These are phyloP conservation scores for Hyposoter didymator DNA, from an alignment of 2,888 invertebrate species.

Conservation along the genomic window DNA sequence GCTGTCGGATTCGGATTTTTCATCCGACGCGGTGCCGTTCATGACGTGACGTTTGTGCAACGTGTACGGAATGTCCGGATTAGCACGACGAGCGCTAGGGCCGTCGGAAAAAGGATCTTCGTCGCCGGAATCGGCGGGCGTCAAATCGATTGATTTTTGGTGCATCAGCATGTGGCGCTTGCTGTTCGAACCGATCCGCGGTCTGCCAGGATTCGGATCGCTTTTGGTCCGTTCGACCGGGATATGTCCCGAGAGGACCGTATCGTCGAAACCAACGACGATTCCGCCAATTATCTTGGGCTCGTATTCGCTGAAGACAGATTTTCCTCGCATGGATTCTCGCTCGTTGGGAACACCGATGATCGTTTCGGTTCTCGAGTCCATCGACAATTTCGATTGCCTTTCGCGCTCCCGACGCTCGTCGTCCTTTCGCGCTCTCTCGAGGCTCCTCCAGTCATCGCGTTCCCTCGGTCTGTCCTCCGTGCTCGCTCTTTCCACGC, in stretches of 20 bases:
- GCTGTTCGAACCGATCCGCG: conserved; percentile 89
- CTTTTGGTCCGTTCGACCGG: conserved; percentile 94
- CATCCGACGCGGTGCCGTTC: conserved; percentile 90
- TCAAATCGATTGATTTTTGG: conserved; percentile 93
- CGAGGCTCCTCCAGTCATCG: conserved; percentile 82
- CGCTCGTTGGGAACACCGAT: conserved; percentile 75
- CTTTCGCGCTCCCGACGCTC: conserved; percentile 80
- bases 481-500: conserved; percentile 70
- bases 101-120: conserved; percentile 90
- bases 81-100: conserved; percentile 84
- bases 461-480: conserved; percentile 80
- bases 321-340: conserved; percentile 81
- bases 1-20: conserved; percentile 81
- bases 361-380: conserved; percentile 77
- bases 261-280: conserved; percentile 81
- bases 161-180: conserved; percentile 93
- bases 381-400: conserved; percentile 75
- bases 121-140: conserved; percentile 94
- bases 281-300: conserved; percentile 86
- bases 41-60: conserved; percentile 93
- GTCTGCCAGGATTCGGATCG: conserved; percentile 92
- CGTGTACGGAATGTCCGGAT: conserved; percentile 91
- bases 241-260: conserved; percentile 83
- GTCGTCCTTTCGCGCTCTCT: conserved; percentile 80
- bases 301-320: conserved; percentile 87